These are phyloP conservation scores for Dinothrombium tinctorium DNA, from an alignment of 1,140 invertebrate genomes.

Conservation along the genomic window DNA sequence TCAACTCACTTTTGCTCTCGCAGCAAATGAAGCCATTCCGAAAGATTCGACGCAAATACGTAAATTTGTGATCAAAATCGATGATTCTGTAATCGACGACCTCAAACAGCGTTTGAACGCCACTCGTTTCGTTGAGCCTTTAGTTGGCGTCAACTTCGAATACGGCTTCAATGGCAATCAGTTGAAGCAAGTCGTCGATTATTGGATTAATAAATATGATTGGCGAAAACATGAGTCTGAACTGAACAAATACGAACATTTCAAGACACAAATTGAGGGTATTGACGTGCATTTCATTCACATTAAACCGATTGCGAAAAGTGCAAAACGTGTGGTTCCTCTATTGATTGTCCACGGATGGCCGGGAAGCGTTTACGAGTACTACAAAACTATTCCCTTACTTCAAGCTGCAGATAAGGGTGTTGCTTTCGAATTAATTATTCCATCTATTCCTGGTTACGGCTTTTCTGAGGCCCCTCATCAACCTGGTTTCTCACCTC, in stretches of 20 bases:
- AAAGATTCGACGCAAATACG: constrained; percentile 6
- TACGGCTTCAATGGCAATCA: constrained; percentile 50
- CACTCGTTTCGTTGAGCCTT: constrained; percentile 19
- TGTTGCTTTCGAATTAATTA: constrained; percentile 51
- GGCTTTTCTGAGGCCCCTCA: constrained; percentile 49
- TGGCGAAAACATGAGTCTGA: constrained; percentile 38
- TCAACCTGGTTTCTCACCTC: constrained; percentile 22
- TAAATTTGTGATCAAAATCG: constrained; percentile 9
- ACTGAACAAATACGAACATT: constrained; percentile 25
- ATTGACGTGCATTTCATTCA: constrained; percentile 37
- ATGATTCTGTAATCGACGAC: constrained; percentile 9
- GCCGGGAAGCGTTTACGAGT: constrained; percentile 67
- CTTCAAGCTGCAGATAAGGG: constrained; percentile 28
- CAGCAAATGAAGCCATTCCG: constrained; percentile 3
- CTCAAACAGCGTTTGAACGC: constrained; percentile 8
- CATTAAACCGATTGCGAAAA: constrained; percentile 22
- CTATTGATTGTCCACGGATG: constrained; percentile 37
- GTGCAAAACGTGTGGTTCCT: constrained; percentile 4
- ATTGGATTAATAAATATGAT: constrained; percentile 46
- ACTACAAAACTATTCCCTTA: constrained; percentile 49
- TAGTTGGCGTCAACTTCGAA: constrained; percentile 37
- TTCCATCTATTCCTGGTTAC: constrained; percentile 56
- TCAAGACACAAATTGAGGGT: constrained; percentile 31
- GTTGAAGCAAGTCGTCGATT: constrained; percentile 40
- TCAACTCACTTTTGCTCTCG: background rate